Conservation (phyloP, 2,113 vertebrate species). For the Zosterops pallidus region DNA sequence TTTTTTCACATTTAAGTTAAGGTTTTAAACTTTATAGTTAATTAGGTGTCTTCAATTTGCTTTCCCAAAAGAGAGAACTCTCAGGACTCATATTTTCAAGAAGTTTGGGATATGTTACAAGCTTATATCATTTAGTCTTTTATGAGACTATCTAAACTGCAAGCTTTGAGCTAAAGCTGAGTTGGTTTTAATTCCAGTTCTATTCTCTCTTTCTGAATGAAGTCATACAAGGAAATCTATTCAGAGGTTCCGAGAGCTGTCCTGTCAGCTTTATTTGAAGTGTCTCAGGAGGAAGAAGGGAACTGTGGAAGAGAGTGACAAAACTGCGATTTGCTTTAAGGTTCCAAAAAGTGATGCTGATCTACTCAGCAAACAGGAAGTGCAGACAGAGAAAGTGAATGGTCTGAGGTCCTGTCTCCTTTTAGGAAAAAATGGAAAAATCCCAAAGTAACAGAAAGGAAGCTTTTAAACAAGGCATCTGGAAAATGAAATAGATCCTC, state of each 20-base stretch:
- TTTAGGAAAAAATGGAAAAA: background rate
- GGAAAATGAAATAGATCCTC: background rate
- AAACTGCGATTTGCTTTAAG: background rate
- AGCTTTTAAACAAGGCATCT: background rate
- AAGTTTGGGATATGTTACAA: background rate
- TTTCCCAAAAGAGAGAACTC: background rate
- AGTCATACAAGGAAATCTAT: background rate
- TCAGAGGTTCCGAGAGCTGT: background rate
- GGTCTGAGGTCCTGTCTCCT: background rate
- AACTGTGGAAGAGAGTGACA: background rate
- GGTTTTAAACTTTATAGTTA: background rate
- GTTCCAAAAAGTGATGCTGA: background rate
- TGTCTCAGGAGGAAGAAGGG: background rate
- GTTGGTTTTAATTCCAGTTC: background rate
- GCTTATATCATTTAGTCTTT: background rate
- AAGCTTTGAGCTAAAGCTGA: background rate
- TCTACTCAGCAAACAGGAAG: background rate
- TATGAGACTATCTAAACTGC: background rate
- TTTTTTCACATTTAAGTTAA: background rate
- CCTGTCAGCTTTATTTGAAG: background rate
- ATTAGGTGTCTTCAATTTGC: background rate
- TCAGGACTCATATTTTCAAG: background rate
- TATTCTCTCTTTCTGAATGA: background rate
- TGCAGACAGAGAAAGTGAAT: background rate
- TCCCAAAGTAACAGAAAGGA: background rate